Conservation (phyloP, 64 coral and sea anemone species). For the Anthopleura sola region DNA sequence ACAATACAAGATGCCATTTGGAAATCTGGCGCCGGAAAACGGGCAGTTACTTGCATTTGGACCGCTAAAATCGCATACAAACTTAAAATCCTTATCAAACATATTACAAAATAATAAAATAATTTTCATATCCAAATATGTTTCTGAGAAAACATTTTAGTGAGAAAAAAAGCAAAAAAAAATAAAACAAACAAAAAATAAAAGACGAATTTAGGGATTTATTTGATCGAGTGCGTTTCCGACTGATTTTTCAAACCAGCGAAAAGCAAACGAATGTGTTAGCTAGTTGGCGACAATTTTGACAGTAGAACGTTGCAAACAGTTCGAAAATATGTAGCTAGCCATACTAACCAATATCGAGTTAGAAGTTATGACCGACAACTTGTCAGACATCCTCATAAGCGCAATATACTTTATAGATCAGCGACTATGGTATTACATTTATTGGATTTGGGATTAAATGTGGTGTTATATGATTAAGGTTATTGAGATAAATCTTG, state of each 20-base stretch:
- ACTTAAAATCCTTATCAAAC: neutral
- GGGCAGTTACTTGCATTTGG: neutral
- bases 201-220: too few relatives aligned
- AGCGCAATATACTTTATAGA: neutral
- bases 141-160: neutral
- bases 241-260: too few relatives aligned
- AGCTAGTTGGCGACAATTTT: too few relatives aligned
- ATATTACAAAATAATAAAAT: neutral
- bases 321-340: neutral
- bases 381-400: neutral
- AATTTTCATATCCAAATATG: neutral
- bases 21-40: neutral
- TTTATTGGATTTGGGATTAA: neutral
- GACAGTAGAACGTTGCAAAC: neutral
- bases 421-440: neutral
- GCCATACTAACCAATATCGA: neutral
- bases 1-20: neutral
- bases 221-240: too few relatives aligned
- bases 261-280: too few relatives aligned
- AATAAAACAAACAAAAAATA: too few relatives aligned
- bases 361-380: neutral
- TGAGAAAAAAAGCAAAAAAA: neutral
- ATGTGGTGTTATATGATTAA: neutral
- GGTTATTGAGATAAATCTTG: neutral
- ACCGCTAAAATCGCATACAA: neutral